Evolutionary conservation across 2,888 invertebrate species (phyloP).

Genomic region (Metalampra italica): DNA sequence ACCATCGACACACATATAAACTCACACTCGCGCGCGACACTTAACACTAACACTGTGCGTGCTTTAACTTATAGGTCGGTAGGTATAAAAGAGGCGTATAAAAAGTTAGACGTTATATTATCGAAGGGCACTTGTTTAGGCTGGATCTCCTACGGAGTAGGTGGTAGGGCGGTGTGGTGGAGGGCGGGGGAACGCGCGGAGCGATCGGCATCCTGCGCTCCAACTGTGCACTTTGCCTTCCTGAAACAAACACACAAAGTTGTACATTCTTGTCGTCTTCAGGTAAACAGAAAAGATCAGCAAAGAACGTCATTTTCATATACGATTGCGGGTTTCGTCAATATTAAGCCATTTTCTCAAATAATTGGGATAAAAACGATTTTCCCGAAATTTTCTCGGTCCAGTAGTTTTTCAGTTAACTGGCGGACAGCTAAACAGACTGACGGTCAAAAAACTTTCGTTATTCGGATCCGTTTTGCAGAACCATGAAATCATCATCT

Average conservation of each 20-base stretch:
- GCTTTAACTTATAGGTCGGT: conserved; percentile 71
- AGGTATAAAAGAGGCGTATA: conserved; percentile 74
- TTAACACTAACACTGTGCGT: conserved; percentile 64
- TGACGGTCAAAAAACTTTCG: no score
- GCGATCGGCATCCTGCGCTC: conserved; percentile 75
- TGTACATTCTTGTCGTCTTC: not conserved
- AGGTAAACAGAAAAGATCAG: no score
- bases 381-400: no score
- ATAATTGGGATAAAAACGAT: no score
- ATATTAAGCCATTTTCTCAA: no score
- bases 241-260: conserved; percentile 50
- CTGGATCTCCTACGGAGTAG: conserved; percentile 68
- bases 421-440: no score
- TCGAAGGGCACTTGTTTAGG: conserved; percentile 72
- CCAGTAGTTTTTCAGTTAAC: no score
- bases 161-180: conserved; percentile 62
- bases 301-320: not conserved
- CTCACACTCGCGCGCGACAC: conserved; percentile 62
- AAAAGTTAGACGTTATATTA: conserved; percentile 74
- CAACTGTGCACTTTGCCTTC: conserved; percentile 53
- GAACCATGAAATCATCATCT: no score
- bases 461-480: no score
- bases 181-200: conserved; percentile 76
- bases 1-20: conserved; percentile 73
- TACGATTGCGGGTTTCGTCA: not conserved